Evolutionary conservation across 2,888 invertebrate species (phyloP), one percentile per base, ranked within the genome.

Genomic region (Strigamia transsilvanica): DNA sequence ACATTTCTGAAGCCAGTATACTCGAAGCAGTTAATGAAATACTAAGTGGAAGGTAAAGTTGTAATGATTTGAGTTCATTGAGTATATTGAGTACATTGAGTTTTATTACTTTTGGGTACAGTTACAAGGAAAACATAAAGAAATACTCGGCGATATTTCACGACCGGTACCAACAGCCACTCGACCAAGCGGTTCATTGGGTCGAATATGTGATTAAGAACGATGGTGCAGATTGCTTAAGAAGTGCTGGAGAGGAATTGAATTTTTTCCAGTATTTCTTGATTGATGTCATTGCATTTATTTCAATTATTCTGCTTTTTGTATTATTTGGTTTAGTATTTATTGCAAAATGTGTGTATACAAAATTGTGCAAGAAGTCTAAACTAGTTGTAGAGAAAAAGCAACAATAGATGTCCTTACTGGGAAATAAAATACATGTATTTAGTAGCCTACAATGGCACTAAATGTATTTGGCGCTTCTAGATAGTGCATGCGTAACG

Each of bases 231-330:
- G 15, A 79, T 41, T 38, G 38, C 38, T 15, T 79, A 12, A 79
- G 21, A 79, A 79, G 79, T 13, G 12, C 5, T n/a, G 79, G 41
- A 32, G 79, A 79, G 9, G 42, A 79, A 13, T 42, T 79, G 34
- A 42, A 38, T 41, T 79, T 21, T n/a, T 41, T 41, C 3, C 79
- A 79, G 34, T 79, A 79, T 79, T 79, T 79, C 38, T 38, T 38
- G 12, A 34, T 79, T 0, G 79, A 79, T 79, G 42, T 79, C 18
- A 38, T 79, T n/a, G 27, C 32, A 32, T 73, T 73, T 23, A 73
- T 73, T 32, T 73, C 56, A 18, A 18, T 56, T 9, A 21, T 18
- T 7, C 4, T 56, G 9, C 15, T 56, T 0, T 18, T 7, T 56
- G 18, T 7, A 56, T 1, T 18, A n/a, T 56, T 9, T 18, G 18